Evolutionary conservation across 2,797 vertebrate genomes (phyloP).

Genomic region (Hippoglossus hippoglossus): DNA sequence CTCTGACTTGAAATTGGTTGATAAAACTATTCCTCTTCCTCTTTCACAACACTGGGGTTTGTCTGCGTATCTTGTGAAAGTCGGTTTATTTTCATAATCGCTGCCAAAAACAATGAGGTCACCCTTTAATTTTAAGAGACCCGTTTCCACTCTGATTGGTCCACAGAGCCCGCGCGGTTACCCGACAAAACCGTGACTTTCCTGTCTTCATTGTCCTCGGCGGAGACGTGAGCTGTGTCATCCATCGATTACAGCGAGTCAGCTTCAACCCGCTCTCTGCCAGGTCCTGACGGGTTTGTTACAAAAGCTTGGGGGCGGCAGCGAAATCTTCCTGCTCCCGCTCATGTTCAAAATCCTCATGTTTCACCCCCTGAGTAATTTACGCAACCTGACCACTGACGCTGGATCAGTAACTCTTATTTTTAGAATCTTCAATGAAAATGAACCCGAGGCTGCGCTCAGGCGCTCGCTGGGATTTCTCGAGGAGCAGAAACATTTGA

Average conservation of each 20-base stretch:
- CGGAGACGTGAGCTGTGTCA: slow-evolving; percentile 53
- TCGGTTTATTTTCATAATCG: slow-evolving; percentile 49
- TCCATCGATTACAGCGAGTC: slow-evolving; percentile 24
- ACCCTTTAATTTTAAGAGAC: slow-evolving; percentile 34
- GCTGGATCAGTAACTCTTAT: slow-evolving; percentile 58
- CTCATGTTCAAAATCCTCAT: slow-evolving; percentile 45
- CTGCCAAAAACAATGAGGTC: slow-evolving; percentile 62
- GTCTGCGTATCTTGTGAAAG: slow-evolving; percentile 27
- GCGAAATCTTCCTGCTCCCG: slow-evolving; percentile 21
- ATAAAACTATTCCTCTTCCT: slow-evolving; percentile 1
- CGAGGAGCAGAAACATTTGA: slow-evolving; percentile 27
- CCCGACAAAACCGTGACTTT: slow-evolving; percentile 43
- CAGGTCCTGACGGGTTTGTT: slow-evolving; percentile 46
- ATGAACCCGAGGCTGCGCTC: slow-evolving; percentile 38
- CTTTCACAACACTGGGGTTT: slow-evolving; percentile 15
- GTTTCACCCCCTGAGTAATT: slow-evolving; percentile 46
- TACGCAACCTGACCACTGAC: slow-evolving; percentile 48
- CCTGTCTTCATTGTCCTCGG: slow-evolving; percentile 59
- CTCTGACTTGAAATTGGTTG: neutral
- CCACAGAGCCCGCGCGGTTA: slow-evolving; percentile 32
- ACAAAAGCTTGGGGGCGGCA: slow-evolving; percentile 26
- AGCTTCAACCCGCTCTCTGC: slow-evolving; percentile 35
- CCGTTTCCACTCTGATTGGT: slow-evolving; percentile 39
- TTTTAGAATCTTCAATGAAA: slow-evolving; percentile 67
- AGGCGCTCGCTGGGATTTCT: slow-evolving; percentile 27